Percentiles rank a stretch among this genome's conserved stretches.
Conservation (phyloP, 30 jellyfish, hydroid and myxozoan species). For the Rhopilema esculentum region DNA sequence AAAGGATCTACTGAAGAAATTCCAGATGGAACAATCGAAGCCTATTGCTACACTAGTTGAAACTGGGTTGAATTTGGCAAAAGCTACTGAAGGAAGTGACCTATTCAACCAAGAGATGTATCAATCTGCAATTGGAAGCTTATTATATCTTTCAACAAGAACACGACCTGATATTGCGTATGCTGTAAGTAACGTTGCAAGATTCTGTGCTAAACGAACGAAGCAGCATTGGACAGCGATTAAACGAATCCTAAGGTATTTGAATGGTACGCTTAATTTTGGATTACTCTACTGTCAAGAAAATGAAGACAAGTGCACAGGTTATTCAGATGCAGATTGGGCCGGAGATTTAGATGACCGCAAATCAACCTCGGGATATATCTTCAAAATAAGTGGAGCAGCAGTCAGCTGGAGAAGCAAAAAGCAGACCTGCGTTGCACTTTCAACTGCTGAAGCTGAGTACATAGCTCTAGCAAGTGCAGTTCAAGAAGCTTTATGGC, state of each 20-base stretch:
- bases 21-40: constrained; percentile 39
- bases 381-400: too few relatives aligned
- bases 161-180: constrained; percentile 74
- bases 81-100: constrained; percentile 4
- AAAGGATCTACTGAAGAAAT: constrained; percentile 18
- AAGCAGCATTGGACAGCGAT: constrained; percentile 5
- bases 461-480: constrained; percentile 17
- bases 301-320: neutral
- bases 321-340: neutral
- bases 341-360: too few relatives aligned
- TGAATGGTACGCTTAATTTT: neutral
- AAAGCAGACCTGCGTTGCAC: too few relatives aligned
- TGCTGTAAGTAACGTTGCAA: constrained; percentile 61
- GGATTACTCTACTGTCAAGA: neutral
- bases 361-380: too few relatives aligned
- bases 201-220: constrained; percentile 17
- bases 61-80: constrained; percentile 18
- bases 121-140: constrained; percentile 72
- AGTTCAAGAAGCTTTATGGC: neutral
- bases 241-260: constrained; percentile 5
- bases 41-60: constrained; percentile 56
- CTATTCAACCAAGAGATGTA: constrained; percentile 18
- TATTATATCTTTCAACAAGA: constrained; percentile 31
- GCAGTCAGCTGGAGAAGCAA: too few relatives aligned
- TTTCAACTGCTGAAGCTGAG: neutral